Conservation (phyloP, 2,888 invertebrate genomes). For the Belgica antarctica region DNA sequence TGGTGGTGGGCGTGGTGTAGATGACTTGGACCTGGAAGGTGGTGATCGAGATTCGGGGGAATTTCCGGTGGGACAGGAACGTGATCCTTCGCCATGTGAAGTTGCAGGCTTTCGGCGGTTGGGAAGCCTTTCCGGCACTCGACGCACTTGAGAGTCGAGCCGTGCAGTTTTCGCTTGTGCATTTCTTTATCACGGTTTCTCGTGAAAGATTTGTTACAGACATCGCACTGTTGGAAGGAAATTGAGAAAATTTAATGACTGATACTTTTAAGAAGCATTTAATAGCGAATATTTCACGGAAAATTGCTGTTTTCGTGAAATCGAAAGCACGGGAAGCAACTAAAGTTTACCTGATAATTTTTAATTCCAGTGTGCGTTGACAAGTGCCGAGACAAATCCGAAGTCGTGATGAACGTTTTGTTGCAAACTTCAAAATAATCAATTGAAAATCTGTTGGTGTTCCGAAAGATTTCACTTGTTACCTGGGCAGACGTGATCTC, state of each 20-base stretch:
- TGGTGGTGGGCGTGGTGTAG: constrained; percentile 34
- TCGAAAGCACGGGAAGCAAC: neutral
- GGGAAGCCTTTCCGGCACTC: constrained; percentile 54
- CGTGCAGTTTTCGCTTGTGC: constrained; percentile 54
- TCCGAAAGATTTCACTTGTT: neutral
- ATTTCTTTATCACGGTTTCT: constrained; percentile 60
- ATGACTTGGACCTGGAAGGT: constrained; percentile 31
- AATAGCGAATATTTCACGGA: too few relatives aligned
- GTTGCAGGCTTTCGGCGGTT: constrained; percentile 51
- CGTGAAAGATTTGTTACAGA: constrained; percentile 60
- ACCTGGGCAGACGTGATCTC: constrained; percentile 60
- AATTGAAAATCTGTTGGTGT: neutral
- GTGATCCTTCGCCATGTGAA: constrained; percentile 53
- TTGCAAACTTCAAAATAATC: constrained; percentile 54
- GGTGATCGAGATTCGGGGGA: constrained; percentile 32
- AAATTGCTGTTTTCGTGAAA: too few relatives aligned
- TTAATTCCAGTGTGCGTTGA: constrained; percentile 60
- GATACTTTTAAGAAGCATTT: too few relatives aligned
- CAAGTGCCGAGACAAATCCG: constrained; percentile 63
- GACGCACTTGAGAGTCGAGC: constrained; percentile 52
- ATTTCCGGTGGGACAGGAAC: constrained; percentile 45
- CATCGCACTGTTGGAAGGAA: constrained; percentile 58
- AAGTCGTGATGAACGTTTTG: constrained; percentile 62
- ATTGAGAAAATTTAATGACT: too few relatives aligned
- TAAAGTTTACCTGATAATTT: constrained; percentile 53